phyloP scores from a whole-genome alignment of 2,797 vertebrate species.

The Siniperca scherzeri region DNA sequence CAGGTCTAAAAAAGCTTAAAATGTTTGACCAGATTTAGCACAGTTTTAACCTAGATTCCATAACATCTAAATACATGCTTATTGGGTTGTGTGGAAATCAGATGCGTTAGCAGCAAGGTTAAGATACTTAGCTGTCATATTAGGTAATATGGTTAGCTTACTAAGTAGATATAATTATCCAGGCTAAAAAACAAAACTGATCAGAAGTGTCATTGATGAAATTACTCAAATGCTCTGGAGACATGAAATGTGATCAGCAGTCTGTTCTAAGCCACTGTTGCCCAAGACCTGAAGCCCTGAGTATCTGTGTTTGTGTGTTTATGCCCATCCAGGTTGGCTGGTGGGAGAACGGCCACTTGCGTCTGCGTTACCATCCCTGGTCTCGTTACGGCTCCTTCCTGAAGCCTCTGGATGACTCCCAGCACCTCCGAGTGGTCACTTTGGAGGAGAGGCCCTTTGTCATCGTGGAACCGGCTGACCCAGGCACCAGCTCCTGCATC shows the following conservation, averaged over 20 bases:
- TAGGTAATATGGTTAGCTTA: neutral
- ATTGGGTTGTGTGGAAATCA: neutral
- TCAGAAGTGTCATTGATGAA: neutral
- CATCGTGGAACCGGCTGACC: conserved; percentile 93
- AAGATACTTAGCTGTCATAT: neutral
- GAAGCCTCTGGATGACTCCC: conserved; percentile 91
- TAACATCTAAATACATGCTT: neutral
- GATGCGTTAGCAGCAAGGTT: neutral
- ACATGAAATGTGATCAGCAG: neutral
- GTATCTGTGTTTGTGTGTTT: neutral
- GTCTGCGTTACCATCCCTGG: conserved; percentile 91
- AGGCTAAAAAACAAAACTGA: neutral
- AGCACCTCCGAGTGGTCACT: conserved; percentile 93
- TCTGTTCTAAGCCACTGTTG: neutral
- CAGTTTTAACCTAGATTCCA: neutral
- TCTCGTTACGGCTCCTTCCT: conserved; percentile 93
- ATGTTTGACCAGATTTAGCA: too few species aligned
- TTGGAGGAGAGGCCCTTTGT: conserved; percentile 96
- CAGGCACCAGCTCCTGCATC: conserved; percentile 94
- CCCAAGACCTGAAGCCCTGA: neutral
- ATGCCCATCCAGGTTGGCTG: conserved; percentile 87
- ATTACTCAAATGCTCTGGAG: neutral
- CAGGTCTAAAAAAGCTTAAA: too few species aligned
- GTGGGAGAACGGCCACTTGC: conserved; percentile 92
- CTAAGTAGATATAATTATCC: neutral